phyloP scores from a whole-genome alignment of 2,888 invertebrate species.

The Notodonta ziczac region DNA sequence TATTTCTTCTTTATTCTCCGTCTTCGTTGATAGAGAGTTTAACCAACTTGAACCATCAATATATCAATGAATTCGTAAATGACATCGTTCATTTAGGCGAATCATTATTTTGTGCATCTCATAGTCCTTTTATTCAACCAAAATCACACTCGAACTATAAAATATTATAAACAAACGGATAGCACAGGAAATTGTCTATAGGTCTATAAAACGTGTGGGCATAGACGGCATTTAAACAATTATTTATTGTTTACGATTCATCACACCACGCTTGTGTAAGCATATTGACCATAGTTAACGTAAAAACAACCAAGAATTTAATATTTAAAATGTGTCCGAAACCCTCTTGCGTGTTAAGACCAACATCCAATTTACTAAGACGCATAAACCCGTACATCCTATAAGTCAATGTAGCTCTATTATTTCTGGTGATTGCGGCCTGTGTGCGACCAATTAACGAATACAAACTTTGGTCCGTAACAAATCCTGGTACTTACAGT shows the following conservation, averaged over 20 bases:
- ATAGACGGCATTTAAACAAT: slow-evolving; percentile 49
- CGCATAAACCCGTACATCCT: slow-evolving; percentile 7
- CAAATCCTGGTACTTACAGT: slow-evolving; percentile 77
- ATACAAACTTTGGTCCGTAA: slow-evolving; percentile 77
- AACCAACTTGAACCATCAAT: too few relatives aligned
- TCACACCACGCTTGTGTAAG: slow-evolving; percentile 62
- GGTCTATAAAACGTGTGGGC: slow-evolving; percentile 41
- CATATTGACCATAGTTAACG: slow-evolving; percentile 71
- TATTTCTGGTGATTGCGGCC: slow-evolving; percentile 48
- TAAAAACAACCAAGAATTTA: slow-evolving; percentile 70
- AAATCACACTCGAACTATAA: slow-evolving; percentile 9
- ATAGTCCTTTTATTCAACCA: neutral
- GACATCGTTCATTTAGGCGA: too few relatives aligned
- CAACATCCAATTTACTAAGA: slow-evolving; percentile 18
- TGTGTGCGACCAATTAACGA: slow-evolving; percentile 77
- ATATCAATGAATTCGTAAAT: too few relatives aligned
- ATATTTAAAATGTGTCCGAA: slow-evolving; percentile 73
- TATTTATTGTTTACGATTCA: slow-evolving; percentile 74
- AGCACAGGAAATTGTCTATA: slow-evolving; percentile 29
- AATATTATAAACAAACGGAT: slow-evolving; percentile 23
- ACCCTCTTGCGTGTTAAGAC: slow-evolving; percentile 52
- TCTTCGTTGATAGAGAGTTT: too few relatives aligned
- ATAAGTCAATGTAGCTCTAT: slow-evolving; percentile 27
- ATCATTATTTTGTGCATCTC: too few relatives aligned
- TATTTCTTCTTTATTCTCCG: too few relatives aligned